phyloP scores from a whole-genome alignment of 2,113 vertebrate genomes.

The Heptranchias perlo region DNA sequence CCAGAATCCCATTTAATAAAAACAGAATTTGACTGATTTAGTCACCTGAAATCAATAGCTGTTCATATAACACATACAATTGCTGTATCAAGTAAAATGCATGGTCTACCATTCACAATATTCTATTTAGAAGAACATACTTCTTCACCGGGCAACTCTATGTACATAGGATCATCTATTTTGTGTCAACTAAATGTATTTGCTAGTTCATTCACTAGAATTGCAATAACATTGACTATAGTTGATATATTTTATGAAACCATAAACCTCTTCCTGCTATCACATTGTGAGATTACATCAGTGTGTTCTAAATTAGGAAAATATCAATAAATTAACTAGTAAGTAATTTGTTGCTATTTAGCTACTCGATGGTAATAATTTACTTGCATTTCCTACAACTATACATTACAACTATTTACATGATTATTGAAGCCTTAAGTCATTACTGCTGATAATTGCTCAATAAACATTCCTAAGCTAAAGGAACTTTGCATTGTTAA shows the following conservation, averaged over 20 bases:
- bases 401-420: not conserved
- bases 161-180: not conserved
- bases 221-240: not conserved
- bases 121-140: not conserved
- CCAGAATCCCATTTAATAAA: not conserved
- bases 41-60: not conserved
- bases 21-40: not conserved
- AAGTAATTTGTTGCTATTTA: conserved; percentile 7
- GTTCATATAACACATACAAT: not conserved
- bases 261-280: not conserved
- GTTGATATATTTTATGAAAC: not conserved
- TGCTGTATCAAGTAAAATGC: not conserved
- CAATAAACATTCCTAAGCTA: not conserved
- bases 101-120: not conserved
- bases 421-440: not conserved
- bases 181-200: not conserved
- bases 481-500: not conserved
- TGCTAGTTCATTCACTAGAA: not conserved
- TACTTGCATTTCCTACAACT: not conserved
- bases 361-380: not conserved
- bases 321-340: not conserved
- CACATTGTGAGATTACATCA: not conserved
- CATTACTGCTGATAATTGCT: not conserved
- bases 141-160: not conserved
- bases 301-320: not conserved